phyloP scores from a whole-genome alignment of 2,113 vertebrate genomes.

The Chloropsis cyanopogon region DNA sequence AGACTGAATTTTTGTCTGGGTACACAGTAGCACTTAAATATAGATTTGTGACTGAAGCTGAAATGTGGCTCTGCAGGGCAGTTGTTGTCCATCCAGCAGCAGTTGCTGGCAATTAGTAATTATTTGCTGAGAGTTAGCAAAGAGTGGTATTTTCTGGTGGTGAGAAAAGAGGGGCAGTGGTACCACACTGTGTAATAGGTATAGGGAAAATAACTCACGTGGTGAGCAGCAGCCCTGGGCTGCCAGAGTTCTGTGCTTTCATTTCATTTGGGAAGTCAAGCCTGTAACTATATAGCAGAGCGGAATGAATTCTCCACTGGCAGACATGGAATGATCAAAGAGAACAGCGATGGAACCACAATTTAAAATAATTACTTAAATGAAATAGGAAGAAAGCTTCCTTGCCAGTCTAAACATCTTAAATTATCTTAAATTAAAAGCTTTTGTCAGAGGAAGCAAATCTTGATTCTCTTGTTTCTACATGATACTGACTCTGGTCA shows the following conservation, averaged over 20 bases:
- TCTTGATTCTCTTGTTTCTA: neutral
- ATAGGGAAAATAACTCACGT: neutral
- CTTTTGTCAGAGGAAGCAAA: neutral
- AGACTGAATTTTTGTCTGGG: neutral
- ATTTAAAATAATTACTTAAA: neutral
- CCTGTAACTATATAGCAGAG: neutral
- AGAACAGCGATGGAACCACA: neutral
- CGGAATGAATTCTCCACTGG: neutral
- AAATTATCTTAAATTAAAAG: neutral
- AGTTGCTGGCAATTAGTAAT: neutral
- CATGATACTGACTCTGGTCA: neutral
- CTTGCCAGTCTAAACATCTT: neutral
- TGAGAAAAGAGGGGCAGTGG: neutral
- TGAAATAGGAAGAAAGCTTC: neutral
- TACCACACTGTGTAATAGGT: neutral
- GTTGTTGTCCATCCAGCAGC: neutral
- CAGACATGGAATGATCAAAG: neutral
- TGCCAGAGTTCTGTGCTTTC: neutral
- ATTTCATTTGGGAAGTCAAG: neutral
- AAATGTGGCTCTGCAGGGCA: neutral
- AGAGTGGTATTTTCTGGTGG: neutral
- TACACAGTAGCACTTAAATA: neutral
- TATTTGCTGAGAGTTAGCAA: neutral
- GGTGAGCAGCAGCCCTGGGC: neutral
- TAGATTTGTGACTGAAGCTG: neutral